phyloP scores from a whole-genome alignment of 2,888 invertebrate genomes.

The Drosophila meridiana region DNA sequence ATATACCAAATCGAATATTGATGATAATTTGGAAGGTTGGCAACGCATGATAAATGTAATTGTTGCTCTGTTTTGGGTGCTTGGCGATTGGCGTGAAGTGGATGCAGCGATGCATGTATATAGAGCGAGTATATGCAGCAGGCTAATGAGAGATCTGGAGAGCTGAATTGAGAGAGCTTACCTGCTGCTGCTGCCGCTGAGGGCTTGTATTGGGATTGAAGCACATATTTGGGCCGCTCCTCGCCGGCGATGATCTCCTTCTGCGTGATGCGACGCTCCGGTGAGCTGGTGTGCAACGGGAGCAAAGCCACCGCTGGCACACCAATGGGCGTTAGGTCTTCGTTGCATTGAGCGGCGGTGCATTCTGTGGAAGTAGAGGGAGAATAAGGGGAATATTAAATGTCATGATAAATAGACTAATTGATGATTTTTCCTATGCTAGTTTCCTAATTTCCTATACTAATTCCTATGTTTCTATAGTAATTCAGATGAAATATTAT shows the following conservation, averaged over 20 bases:
- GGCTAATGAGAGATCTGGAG: slow-evolving; percentile 9
- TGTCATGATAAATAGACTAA: not conserved
- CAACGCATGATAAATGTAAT: slow-evolving; percentile 26
- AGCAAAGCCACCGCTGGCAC: slow-evolving; percentile 84
- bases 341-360: slow-evolving; percentile 82
- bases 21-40: slow-evolving; percentile 15
- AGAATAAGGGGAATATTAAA: not conserved
- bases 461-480: not conserved
- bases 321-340: slow-evolving; percentile 82
- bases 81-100: slow-evolving; percentile 16
- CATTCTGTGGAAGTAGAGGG: slow-evolving; percentile 73
- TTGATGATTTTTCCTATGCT: not conserved
- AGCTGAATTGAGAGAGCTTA: slow-evolving; percentile 23
- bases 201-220: slow-evolving; percentile 83
- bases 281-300: slow-evolving; percentile 85
- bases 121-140: slow-evolving; percentile 30
- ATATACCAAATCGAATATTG: not conserved
- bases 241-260: slow-evolving; percentile 89
- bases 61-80: slow-evolving; percentile 29
- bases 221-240: slow-evolving; percentile 87
- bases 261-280: slow-evolving; percentile 86
- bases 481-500: not conserved
- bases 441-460: not conserved
- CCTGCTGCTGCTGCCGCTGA: slow-evolving; percentile 59
- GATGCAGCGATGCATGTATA: slow-evolving; percentile 5